These are phyloP conservation scores for Drosophila lowei DNA, from an alignment of 1,140 invertebrate species.

Conservation along the genomic window DNA sequence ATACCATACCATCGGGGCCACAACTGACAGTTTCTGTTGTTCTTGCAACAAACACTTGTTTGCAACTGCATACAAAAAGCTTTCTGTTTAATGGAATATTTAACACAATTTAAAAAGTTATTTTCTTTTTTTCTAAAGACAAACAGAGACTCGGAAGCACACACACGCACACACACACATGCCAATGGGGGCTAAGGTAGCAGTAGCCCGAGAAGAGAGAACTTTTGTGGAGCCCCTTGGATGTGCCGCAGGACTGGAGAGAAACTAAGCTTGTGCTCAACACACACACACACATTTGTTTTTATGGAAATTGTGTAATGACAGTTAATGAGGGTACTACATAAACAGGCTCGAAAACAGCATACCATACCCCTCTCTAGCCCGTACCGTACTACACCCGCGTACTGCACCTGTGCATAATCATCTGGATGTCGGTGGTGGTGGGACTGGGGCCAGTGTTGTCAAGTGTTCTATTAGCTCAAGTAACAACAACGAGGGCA, in stretches of 20 bases:
- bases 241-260: constrained; percentile 21
- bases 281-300: constrained; percentile 43
- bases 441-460: constrained; percentile 58
- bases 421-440: constrained; percentile 29
- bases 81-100: constrained; percentile 82
- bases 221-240: constrained; percentile 54
- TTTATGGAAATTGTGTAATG: constrained; percentile 80
- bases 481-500: constrained; percentile 49
- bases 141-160: constrained; percentile 73
- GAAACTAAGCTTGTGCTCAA: constrained; percentile 45
- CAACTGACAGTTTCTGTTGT: constrained; percentile 45
- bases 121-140: constrained; percentile 62
- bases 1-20: constrained; percentile 33
- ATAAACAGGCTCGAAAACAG: constrained; percentile 50
- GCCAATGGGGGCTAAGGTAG: neutral
- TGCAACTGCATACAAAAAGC: constrained; percentile 68
- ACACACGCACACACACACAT: constrained; percentile 47
- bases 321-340: constrained; percentile 75
- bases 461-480: constrained; percentile 74
- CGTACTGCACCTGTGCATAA: constrained; percentile 46
- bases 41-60: constrained; percentile 50
- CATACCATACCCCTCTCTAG: neutral
- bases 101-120: constrained; percentile 78
- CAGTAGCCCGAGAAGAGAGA: constrained; percentile 16
- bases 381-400: neutral